A percentile compares a stretch with the other conserved stretches of the same genome.
phyloP scores from a whole-genome alignment of 2,888 invertebrate species.

The Anthoptus insignis region DNA sequence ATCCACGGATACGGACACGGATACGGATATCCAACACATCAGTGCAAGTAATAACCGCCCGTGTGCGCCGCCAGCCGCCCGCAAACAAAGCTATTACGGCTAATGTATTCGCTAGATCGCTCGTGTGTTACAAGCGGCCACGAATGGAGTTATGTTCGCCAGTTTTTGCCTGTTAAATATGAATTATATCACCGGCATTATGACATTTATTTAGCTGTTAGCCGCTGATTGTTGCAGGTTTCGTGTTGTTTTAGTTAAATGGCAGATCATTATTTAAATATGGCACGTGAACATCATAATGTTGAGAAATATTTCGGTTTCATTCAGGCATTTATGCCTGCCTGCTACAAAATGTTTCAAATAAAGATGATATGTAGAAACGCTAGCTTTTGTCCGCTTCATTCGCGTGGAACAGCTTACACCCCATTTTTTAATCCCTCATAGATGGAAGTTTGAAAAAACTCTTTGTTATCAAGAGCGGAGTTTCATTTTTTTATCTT shows the following conservation, averaged over 20 bases:
- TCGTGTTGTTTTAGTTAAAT: conserved; percentile 1
- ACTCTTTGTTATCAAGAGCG: too few species aligned
- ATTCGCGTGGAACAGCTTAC: too few species aligned
- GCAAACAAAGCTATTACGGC: conserved; percentile 27
- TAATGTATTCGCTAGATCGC: conserved; percentile 27
- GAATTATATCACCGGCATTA: conserved; percentile 11
- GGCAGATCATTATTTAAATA: conserved; percentile 1
- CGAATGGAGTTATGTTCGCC: conserved; percentile 24
- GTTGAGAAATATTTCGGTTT: too few species aligned
- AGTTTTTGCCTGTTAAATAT: conserved; percentile 34
- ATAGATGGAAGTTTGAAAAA: too few species aligned
- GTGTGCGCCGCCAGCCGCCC: background rate
- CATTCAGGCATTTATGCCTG: too few species aligned
- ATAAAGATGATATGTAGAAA: too few species aligned
- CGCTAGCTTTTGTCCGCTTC: too few species aligned
- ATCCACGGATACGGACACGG: too few species aligned
- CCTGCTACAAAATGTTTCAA: too few species aligned
- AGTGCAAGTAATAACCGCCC: background rate
- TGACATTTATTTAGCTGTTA: conserved; percentile 24
- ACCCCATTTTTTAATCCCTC: too few species aligned
- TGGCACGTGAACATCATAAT: background rate
- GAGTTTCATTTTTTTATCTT: too few species aligned
- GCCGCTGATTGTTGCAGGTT: background rate
- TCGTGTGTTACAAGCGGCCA: conserved; percentile 17
- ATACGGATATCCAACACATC: too few species aligned